Evolutionary conservation across 2,888 invertebrate species (phyloP).

Genomic region (Trachelus stipa): DNA sequence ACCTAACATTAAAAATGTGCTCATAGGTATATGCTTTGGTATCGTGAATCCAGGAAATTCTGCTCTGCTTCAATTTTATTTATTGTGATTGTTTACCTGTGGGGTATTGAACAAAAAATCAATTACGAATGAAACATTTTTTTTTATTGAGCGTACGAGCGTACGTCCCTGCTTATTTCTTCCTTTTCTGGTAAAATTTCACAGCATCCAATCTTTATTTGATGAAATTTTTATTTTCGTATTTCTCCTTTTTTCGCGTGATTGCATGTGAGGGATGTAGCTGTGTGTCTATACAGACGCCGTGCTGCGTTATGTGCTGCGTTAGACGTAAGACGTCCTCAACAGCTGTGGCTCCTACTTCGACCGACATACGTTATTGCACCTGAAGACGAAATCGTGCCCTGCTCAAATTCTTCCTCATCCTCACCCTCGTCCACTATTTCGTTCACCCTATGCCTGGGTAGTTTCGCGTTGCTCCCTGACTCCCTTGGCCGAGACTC

Average conservation of each 20-base stretch:
- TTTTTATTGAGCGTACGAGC: too few relatives aligned
- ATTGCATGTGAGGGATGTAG: background rate
- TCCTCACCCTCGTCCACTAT: background rate
- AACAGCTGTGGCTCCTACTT: slow-evolving; percentile 7
- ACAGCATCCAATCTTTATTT: background rate
- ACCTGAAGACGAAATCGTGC: slow-evolving; percentile 16
- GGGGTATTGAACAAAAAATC: background rate
- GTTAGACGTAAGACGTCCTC: background rate
- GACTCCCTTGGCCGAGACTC: slow-evolving; percentile 24
- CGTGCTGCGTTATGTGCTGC: background rate
- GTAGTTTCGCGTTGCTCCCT: background rate
- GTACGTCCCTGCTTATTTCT: background rate
- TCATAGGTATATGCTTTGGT: background rate
- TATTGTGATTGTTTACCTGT: background rate
- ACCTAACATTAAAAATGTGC: background rate
- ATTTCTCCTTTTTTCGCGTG: too few relatives aligned
- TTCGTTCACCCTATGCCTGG: background rate
- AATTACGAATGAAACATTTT: background rate
- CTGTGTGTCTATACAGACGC: background rate
- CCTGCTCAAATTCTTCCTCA: background rate
- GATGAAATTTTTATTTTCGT: background rate
- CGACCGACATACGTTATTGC: slow-evolving; percentile 35
- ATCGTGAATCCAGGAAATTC: background rate
- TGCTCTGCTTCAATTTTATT: background rate
- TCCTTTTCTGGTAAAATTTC: background rate